A percentile compares a stretch with the other conserved stretches of the same genome.
Conservation (phyloP, 1,140 invertebrate species). For the Whitmania pigra region DNA sequence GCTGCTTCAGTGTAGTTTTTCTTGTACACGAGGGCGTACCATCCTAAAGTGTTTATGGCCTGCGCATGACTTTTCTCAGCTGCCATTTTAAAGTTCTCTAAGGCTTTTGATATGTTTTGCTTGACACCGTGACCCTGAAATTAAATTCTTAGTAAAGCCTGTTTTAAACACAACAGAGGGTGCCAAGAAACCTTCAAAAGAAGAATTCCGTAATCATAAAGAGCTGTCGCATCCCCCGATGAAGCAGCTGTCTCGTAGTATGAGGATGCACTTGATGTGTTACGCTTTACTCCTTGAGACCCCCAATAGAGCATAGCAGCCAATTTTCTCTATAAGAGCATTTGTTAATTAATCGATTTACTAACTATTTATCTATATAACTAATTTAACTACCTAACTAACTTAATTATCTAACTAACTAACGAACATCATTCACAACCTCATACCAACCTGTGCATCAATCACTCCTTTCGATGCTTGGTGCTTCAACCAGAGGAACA, state of each 20-base stretch:
- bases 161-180: background rate
- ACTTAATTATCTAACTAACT: too few relatives aligned
- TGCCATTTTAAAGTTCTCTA: constrained; percentile 25
- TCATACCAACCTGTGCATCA: constrained; percentile 33
- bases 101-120: constrained; percentile 28
- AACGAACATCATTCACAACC: background rate
- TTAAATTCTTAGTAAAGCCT: background rate
- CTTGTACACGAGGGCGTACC: constrained; percentile 32
- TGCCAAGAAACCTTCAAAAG: constrained; percentile 28
- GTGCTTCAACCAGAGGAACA: constrained; percentile 39
- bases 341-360: constrained; percentile 4
- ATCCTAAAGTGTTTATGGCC: constrained; percentile 35
- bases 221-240: constrained; percentile 28
- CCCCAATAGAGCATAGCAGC: constrained; percentile 34
- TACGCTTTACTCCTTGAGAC: constrained; percentile 33
- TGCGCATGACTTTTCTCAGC: constrained; percentile 28
- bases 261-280: constrained; percentile 32
- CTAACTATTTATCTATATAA: too few relatives aligned
- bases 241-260: constrained; percentile 33
- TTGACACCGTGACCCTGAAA: constrained; percentile 30
- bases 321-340: constrained; percentile 29
- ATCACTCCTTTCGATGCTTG: constrained; percentile 37
- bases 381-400: too few relatives aligned
- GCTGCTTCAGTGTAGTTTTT: constrained; percentile 31
- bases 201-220: constrained; percentile 36